phyloP scores from a whole-genome alignment of 1,140 invertebrate genomes.

The Tachypleus tridentatus region DNA sequence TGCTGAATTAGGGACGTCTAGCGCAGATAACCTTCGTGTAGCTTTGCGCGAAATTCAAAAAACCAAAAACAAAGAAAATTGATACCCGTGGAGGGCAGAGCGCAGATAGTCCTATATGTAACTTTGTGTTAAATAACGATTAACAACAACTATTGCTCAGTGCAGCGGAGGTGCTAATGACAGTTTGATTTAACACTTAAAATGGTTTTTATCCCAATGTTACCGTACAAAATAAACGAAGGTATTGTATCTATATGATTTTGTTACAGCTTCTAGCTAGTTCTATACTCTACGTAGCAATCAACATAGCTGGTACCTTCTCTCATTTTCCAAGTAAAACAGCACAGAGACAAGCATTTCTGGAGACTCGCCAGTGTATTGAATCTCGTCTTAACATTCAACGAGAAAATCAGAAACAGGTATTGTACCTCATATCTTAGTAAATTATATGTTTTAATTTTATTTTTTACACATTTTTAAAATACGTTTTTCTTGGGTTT shows the following conservation, averaged over 20 bases:
- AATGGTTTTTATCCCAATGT: neutral
- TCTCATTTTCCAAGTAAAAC: conserved; percentile 85
- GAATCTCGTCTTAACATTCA: conserved; percentile 81
- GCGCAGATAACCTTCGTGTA: no score
- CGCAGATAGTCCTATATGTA: no score
- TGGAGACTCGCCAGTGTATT: conserved; percentile 88
- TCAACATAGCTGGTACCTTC: conserved; percentile 76
- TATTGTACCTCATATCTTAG: conserved; percentile 35
- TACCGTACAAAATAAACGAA: conserved; percentile 1
- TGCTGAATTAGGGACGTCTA: no score
- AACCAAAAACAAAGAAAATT: no score
- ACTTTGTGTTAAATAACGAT: neutral
- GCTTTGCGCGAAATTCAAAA: no score
- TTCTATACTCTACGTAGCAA: conserved; percentile 53
- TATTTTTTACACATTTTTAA: conserved; percentile 6
- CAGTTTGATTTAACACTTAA: neutral
- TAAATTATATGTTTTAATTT: neutral
- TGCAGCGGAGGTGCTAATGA: neutral
- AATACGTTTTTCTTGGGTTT: conserved; percentile 4
- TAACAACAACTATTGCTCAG: neutral
- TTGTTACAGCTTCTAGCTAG: conserved; percentile 49
- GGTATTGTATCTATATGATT: neutral
- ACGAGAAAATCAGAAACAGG: conserved; percentile 92
- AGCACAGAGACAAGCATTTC: conserved; percentile 80
- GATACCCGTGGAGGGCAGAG: no score